These are phyloP conservation scores for Drosophila nikananu DNA, from an alignment of 1,140 invertebrate genomes.

Conservation along the genomic window DNA sequence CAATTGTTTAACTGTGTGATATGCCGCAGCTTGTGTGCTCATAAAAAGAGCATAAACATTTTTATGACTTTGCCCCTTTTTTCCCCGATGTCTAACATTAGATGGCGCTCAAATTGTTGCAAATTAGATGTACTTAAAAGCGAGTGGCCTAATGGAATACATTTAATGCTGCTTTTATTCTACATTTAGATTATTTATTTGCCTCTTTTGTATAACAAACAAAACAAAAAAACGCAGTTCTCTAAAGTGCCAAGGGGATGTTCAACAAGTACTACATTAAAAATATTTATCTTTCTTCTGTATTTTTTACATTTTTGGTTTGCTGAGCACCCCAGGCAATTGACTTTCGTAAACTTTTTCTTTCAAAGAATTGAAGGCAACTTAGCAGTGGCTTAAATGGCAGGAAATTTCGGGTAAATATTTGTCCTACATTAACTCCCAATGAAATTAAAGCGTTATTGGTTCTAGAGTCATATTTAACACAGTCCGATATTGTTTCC, in stretches of 20 bases:
- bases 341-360: constrained; percentile 38
- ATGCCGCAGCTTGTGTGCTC: constrained; percentile 62
- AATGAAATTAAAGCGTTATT: constrained; percentile 28
- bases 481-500: constrained; percentile 21
- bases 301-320: constrained; percentile 2
- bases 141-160: constrained; percentile 52
- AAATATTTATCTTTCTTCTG: constrained; percentile 33
- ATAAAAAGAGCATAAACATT: constrained; percentile 63
- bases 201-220: not conserved
- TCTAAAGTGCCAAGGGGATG: not conserved
- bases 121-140: constrained; percentile 58
- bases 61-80: constrained; percentile 63
- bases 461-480: constrained; percentile 22
- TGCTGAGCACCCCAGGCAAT: constrained; percentile 6
- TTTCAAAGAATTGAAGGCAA: not conserved
- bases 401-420: constrained; percentile 12
- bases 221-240: not conserved
- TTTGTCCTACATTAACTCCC: constrained; percentile 15
- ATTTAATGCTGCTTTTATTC: constrained; percentile 47
- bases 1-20: constrained; percentile 68
- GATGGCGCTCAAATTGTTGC: constrained; percentile 59
- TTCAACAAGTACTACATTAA: constrained; percentile 45
- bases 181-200: constrained; percentile 38
- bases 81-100: constrained; percentile 17
- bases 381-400: constrained; percentile 3